phyloP scores from a whole-genome alignment of 2,888 invertebrate genomes.

The Alloplasta piceator region DNA sequence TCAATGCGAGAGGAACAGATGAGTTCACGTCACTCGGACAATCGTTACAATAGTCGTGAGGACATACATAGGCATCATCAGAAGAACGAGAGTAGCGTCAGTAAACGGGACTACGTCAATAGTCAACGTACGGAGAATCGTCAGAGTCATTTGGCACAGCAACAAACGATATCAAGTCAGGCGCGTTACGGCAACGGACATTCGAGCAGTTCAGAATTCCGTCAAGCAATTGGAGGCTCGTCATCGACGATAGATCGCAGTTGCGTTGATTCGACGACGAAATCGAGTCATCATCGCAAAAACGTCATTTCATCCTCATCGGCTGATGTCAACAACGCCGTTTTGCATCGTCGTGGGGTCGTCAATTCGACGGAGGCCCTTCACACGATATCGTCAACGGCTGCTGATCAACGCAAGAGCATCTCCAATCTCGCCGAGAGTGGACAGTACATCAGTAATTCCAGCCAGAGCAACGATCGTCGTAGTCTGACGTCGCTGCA shows the following conservation, averaged over 20 bases:
- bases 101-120: slow-evolving; percentile 77
- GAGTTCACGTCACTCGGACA: slow-evolving; percentile 67
- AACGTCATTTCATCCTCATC: slow-evolving; percentile 89
- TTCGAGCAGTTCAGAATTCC: slow-evolving; percentile 85
- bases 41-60: slow-evolving; percentile 65
- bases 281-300: slow-evolving; percentile 87
- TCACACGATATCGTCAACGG: slow-evolving; percentile 88
- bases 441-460: slow-evolving; percentile 88
- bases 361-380: slow-evolving; percentile 89
- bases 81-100: slow-evolving; percentile 38
- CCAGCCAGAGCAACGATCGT: slow-evolving; percentile 88
- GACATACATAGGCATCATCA: slow-evolving; percentile 52
- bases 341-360: slow-evolving; percentile 90
- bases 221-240: slow-evolving; percentile 83
- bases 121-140: slow-evolving; percentile 72
- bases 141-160: slow-evolving; percentile 77
- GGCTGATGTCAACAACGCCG: slow-evolving; percentile 90
- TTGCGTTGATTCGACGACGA: slow-evolving; percentile 68
- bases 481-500: slow-evolving; percentile 92
- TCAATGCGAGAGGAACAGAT: slow-evolving; percentile 61
- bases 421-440: slow-evolving; percentile 91
- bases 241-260: slow-evolving; percentile 56
- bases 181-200: slow-evolving; percentile 80
- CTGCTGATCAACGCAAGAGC: slow-evolving; percentile 92
- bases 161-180: slow-evolving; percentile 83